phyloP scores from a whole-genome alignment of 2,888 invertebrate genomes.

The Andrena praecox region DNA sequence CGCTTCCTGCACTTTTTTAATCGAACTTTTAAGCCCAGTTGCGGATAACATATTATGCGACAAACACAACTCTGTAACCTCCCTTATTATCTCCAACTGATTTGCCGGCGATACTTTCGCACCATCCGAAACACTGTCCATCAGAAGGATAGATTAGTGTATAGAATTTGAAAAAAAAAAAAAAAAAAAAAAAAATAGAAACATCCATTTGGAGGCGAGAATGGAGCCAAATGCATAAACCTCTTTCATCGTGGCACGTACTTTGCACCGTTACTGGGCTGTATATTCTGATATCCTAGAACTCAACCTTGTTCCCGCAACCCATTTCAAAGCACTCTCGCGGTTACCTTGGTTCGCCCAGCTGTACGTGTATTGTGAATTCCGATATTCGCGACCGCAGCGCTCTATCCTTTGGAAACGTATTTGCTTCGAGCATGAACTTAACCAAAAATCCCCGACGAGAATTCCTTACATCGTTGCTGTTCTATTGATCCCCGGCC shows the following conservation, averaged over 20 bases:
- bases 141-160: background rate
- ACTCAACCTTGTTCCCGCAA: conserved; percentile 75
- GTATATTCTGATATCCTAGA: conserved; percentile 73
- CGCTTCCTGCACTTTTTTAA: no score
- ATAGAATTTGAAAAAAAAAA: conserved; percentile 3
- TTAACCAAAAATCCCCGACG: conserved; percentile 63
- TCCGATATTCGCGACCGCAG: conserved; percentile 70
- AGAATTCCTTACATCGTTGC: conserved; percentile 52
- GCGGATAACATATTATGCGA: no score
- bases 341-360: conserved; percentile 74
- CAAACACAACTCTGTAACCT: no score
- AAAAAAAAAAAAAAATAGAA: background rate
- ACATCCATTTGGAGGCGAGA: conserved; percentile 6
- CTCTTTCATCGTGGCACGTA: conserved; percentile 64
- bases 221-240: conserved; percentile 62
- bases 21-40: no score
- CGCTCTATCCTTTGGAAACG: conserved; percentile 60
- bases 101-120: no score
- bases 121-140: background rate
- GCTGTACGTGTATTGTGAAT: conserved; percentile 72
- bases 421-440: conserved; percentile 58
- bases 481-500: conserved; percentile 24
- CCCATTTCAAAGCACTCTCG: conserved; percentile 73
- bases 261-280: conserved; percentile 69
- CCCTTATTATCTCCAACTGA: no score